Evolutionary conservation across 2,888 invertebrate genomes (phyloP), one percentile per base, ranked within the genome.

Genomic region (Macaria liturata): DNA sequence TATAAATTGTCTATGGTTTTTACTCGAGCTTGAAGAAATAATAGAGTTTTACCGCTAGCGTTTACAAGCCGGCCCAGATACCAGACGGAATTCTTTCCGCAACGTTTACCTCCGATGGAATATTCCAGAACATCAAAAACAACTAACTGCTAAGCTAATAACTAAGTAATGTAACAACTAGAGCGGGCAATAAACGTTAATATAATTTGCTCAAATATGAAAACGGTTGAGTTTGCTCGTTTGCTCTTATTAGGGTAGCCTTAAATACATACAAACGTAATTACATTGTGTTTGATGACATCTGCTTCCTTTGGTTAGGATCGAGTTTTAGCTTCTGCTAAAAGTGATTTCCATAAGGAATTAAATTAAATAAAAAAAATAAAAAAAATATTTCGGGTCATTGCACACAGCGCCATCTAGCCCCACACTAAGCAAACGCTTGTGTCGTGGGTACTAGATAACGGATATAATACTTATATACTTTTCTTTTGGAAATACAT

Each of bases 181-280:
- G 71, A 67, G 39, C 61, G 64, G 74, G 84, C 81, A 82, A 82
- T 84, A 80, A 86, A 79, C 80, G 75, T 85, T 87, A 84, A 86
- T 78, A 81, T 87, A 84, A 87, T 88, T 86, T 83, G 84, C 72
- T 80, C 84, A 86, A 86, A 88, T 86, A 87, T 86, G 85, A 82
- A 84, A 85, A 86, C 76, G 81, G 71, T 78, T 71, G 80, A 81
- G 76, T 82, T 82, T 80, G 74, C 76, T 80, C 83, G 76, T 82
- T 82, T 80, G 74, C 76, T 80, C 83, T 86, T 87, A 86, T 86
- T 86, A 88, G 52, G 47, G 57, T 9, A 51, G 69, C 74, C 74
- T 76, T 73, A 74, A 75, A 75, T 76, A 80, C 75, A 74, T 64
- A 76, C 68, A 71, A 68, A 73, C 72, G 76, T 83, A 78, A 83